Percentiles rank a stretch among this genome's conserved stretches.
phyloP scores from a whole-genome alignment of 1,140 invertebrate species.

The Monochamus saltuarius region DNA sequence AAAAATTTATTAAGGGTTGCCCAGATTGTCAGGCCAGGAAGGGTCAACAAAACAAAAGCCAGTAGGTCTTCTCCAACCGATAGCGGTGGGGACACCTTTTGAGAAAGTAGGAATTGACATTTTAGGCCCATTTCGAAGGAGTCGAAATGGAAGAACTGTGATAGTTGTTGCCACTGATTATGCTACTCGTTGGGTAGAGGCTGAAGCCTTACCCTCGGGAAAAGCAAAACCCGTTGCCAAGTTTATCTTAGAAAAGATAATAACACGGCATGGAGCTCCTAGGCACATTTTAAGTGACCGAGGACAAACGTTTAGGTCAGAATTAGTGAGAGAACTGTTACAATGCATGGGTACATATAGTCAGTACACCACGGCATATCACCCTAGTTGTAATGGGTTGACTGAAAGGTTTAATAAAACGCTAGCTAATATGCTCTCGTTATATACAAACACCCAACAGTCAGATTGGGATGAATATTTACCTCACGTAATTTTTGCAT shows the following conservation, averaged over 20 bases:
- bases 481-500: constrained; percentile 28
- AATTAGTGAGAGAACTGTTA: constrained; percentile 30
- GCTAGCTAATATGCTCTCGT: constrained; percentile 29
- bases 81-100: constrained; percentile 11
- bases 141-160: constrained; percentile 25
- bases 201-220: constrained; percentile 26
- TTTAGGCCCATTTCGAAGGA: constrained; percentile 32
- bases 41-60: constrained; percentile 21
- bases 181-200: constrained; percentile 34
- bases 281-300: constrained; percentile 25
- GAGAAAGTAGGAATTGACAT: constrained; percentile 30
- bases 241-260: constrained; percentile 30
- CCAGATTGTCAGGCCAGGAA: constrained; percentile 30
- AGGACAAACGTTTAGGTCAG: constrained; percentile 32
- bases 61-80: constrained; percentile 28
- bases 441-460: constrained; percentile 28
- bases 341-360: constrained; percentile 26
- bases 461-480: constrained; percentile 30
- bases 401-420: constrained; percentile 45
- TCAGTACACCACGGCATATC: constrained; percentile 42
- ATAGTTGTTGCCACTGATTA: constrained; percentile 37
- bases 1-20: constrained; percentile 35
- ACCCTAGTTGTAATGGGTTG: constrained; percentile 41
- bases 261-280: constrained; percentile 34
- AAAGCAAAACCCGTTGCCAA: constrained; percentile 20